Base-by-base conservation (phyloP, 2,888 invertebrate species). In the Apotomis betuletana region DNA sequence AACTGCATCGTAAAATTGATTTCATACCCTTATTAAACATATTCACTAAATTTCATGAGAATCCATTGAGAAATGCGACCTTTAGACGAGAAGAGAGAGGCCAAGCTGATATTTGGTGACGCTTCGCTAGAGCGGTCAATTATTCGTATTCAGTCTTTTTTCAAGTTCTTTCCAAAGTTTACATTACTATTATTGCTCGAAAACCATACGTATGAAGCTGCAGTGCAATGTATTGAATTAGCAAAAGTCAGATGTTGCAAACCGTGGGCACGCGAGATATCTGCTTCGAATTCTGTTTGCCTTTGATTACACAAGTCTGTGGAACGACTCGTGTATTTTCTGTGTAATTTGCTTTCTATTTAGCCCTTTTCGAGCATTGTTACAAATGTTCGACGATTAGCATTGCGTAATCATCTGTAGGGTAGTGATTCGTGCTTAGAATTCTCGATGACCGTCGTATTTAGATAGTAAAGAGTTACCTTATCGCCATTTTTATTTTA, bases 361-460 rank as follows among this genome's bases (percentile, higher is more conserved):
- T 57, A 27, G 58, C 63, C 58, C 62, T 61, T 57, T 57, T 51
- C 58, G 9, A 63, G 27, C 63, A 15, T 70, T 64, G 79, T 78
- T 77, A 74, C 78, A 74, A 76, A 79, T 81, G 79, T 74, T 54
- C 74, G 83, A 82, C 78, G 80, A 80, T 80, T 83, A 82, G 78
- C 77, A 80, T 83, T 84, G 80, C 77, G 81, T 83, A 84, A 86
- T 87, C 86, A 86, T 85, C 80, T 80, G 81, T 84, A 83, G 83
- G 83, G 86, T 86, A 84, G 83, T 75, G 79, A 76, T 75, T 82
- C 85, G 86, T 84, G 86, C 81, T 77, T 79, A 54, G 84, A 86
- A 85, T 86, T 76, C 79, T 75, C 52, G 62, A 59, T 68, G 46
- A 36, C 62, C 70, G 55, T 78, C 78, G 76, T 76, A 77, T 81